Percentiles rank a stretch among this genome's conserved stretches.
phyloP scores from a whole-genome alignment of 64 coral and sea anemone species.

The Anthopleura sola region DNA sequence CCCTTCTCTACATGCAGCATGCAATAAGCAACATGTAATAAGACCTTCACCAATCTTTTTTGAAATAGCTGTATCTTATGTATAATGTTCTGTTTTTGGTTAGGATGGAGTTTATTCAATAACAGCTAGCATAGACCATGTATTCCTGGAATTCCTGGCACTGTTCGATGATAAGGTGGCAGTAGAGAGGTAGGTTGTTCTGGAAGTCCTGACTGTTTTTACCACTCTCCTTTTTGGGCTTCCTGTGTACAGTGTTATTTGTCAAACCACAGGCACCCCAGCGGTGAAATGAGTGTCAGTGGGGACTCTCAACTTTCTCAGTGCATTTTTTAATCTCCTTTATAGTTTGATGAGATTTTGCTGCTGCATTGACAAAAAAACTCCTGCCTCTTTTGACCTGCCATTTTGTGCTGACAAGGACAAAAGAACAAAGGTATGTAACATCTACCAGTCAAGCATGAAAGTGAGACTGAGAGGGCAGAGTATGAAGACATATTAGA shows the following conservation, averaged over 20 bases:
- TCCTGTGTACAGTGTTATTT: too few species aligned
- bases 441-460: neutral
- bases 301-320: too few species aligned
- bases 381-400: neutral
- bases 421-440: neutral
- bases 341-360: constrained; percentile 23
- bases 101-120: constrained; percentile 10
- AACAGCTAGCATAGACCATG: constrained; percentile 34
- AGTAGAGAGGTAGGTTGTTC: constrained; percentile 26
- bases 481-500: neutral
- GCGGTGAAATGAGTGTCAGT: too few species aligned
- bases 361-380: neutral
- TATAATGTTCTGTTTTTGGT: neutral
- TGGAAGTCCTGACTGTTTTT: too few species aligned
- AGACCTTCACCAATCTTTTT: too few species aligned
- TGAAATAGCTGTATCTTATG: too few species aligned
- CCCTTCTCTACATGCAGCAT: too few species aligned
- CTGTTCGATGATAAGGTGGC: constrained; percentile 22
- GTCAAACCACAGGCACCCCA: too few species aligned
- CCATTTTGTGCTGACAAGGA: neutral
- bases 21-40: too few species aligned
- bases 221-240: too few species aligned
- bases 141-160: constrained; percentile 35
- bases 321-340: neutral
- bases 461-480: neutral